Conservation (phyloP, 2,888 invertebrate species). For the Erynnis tages region DNA sequence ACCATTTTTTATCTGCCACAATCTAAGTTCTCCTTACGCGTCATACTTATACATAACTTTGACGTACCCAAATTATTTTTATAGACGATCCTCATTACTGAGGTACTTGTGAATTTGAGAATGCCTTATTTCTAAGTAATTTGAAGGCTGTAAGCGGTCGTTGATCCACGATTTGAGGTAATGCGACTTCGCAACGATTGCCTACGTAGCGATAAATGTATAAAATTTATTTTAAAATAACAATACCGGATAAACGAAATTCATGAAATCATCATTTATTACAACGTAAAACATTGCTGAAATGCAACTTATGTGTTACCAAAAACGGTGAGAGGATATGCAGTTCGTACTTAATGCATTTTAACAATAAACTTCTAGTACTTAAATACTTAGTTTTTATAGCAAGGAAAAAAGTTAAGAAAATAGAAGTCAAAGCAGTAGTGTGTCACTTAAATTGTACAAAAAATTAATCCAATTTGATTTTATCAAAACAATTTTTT, state of each 20-base stretch:
- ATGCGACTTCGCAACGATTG: slow-evolving; percentile 32
- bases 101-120: slow-evolving; percentile 37
- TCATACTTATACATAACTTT: slow-evolving; percentile 9
- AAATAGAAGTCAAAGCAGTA: no score
- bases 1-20: neutral
- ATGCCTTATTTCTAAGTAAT: slow-evolving; percentile 41
- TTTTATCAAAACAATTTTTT: no score
- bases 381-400: no score
- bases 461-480: no score
- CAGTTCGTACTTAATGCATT: no score
- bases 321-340: neutral
- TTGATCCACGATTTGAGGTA: slow-evolving; percentile 33
- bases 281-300: neutral
- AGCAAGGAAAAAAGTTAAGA: no score
- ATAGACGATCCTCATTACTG: slow-evolving; percentile 34
- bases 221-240: slow-evolving; percentile 15
- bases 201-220: slow-evolving; percentile 25
- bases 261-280: neutral
- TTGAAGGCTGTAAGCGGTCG: slow-evolving; percentile 35
- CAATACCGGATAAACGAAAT: slow-evolving; percentile 18
- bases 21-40: neutral
- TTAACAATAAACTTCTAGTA: no score
- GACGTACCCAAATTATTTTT: slow-evolving; percentile 30
- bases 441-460: no score
- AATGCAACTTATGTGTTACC: neutral